Evolutionary conservation across 2,797 vertebrate species (phyloP), one percentile per base, ranked within the genome.

Genomic region (Chrysocyon brachyurus): DNA sequence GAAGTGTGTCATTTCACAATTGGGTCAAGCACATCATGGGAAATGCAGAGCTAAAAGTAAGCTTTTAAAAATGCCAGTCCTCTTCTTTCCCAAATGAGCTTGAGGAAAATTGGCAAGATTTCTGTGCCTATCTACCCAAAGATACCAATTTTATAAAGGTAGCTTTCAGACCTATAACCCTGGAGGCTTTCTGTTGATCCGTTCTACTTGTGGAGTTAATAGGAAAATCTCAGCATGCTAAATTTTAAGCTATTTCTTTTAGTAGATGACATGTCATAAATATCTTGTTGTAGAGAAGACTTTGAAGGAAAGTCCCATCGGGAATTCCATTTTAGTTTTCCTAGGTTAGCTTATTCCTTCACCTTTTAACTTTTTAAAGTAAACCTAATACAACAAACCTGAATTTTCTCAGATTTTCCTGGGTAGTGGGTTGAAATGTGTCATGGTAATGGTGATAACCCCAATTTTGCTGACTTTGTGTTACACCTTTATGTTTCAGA

Each of bases 1-100:
- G 90, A 98, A 96, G 36, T 87, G 17, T 87, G 66, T 93, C 95
- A 87, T 57, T 96, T 96, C 90, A 91, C 96, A 97, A 31, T 24
- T 89, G 86, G 82, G 90, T 95, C 85, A 92, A 87, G 19, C 4
- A 24, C 36, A 61, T 22, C 26, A 4, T 52, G 36, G 64, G 54
- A 90, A 79, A 96, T 52, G 31, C 46, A 70, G 36, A 59, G 59
- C 9, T 66, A 28, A 88, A 88, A 86, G 70, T 8, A 84, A 96
- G 57, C 49, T 73, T 79, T 70, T 70, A 33, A 73, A 97, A 88
- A 79, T 46, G 9, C 56, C 70, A 49, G 6, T 56, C 77, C n/a
- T 12, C 72, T 77, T 78, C 33, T 54, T 95, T 92, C 70, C 40
- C 31, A 86, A 49, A 49, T 59, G 28, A 90, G 56, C 33, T 68